Percentiles rank a stretch among this genome's conserved stretches.
phyloP scores from a whole-genome alignment of 2,113 vertebrate genomes.

The Nothoprocta pentlandii region DNA sequence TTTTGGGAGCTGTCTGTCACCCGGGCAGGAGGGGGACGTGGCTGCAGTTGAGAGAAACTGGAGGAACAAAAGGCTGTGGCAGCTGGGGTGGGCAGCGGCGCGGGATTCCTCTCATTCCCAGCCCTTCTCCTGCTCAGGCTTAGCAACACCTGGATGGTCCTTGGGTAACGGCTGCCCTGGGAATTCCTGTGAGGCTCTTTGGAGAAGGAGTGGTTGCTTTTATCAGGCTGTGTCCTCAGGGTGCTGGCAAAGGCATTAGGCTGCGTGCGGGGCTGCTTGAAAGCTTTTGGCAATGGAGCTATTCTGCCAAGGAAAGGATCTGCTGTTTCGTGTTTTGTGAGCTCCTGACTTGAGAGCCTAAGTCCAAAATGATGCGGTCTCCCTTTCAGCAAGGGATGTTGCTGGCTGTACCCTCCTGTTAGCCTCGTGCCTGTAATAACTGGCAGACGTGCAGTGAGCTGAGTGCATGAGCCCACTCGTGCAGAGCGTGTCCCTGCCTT shows the following conservation, averaged over 20 bases:
- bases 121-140: constrained; percentile 83
- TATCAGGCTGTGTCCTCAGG: not conserved
- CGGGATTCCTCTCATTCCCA: constrained; percentile 87
- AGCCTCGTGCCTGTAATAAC: not conserved
- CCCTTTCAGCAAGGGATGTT: not conserved
- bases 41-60: constrained; percentile 58
- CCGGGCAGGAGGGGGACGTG: constrained; percentile 70
- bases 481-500: not conserved
- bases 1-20: constrained; percentile 91
- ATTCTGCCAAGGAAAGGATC: not conserved
- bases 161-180: constrained; percentile 51
- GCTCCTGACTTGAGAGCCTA: not conserved
- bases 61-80: constrained; percentile 78
- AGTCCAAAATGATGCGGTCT: not conserved
- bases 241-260: not conserved
- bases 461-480: not conserved
- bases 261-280: not conserved
- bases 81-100: constrained; percentile 79
- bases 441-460: not conserved
- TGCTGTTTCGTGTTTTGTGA: not conserved
- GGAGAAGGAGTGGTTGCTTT: not conserved
- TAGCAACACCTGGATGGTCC: constrained; percentile 74
- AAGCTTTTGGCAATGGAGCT: not conserved
- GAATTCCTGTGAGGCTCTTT: not conserved
- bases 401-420: not conserved